Evolutionary conservation across 1,140 invertebrate species (phyloP).

Genomic region (Fopius arisanus): DNA sequence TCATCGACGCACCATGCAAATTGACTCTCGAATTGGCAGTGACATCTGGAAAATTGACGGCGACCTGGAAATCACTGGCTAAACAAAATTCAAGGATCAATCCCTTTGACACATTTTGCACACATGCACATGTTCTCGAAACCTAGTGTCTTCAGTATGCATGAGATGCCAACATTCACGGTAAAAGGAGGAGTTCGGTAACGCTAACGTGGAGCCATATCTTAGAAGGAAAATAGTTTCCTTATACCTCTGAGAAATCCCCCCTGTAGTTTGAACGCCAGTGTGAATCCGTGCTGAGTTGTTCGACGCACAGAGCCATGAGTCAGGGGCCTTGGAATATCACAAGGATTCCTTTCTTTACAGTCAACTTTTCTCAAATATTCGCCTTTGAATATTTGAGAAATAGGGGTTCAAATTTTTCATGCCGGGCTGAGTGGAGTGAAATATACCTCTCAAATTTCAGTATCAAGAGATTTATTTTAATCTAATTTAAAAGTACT

Average conservation of each 20-base stretch:
- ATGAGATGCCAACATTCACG: not conserved
- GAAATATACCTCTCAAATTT: not conserved
- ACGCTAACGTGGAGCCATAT: not conserved
- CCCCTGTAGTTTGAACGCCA: not conserved
- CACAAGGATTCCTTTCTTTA: not conserved
- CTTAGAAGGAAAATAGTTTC: conserved; percentile 4
- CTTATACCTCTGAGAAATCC: conserved; percentile 3
- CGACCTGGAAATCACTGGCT: not conserved
- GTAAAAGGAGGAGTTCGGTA: not conserved
- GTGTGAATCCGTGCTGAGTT: conserved; percentile 5
- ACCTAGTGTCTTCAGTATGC: not conserved
- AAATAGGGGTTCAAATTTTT: not conserved
- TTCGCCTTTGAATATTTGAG: not conserved
- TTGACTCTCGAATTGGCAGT: not conserved
- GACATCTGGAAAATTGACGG: not conserved
- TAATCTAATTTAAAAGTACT: too few relatives aligned
- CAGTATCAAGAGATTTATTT: too few relatives aligned
- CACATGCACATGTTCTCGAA: not conserved
- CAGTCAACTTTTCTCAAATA: not conserved
- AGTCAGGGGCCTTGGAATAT: not conserved
- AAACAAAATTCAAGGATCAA: not conserved
- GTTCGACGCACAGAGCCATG: not conserved
- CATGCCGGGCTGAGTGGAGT: not conserved
- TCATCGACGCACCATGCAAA: not conserved
- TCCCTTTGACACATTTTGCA: not conserved